A percentile compares a stretch with the other conserved stretches of the same genome.
Evolutionary conservation across 1,140 invertebrate species (phyloP).

Genomic region (Chironomus tepperi): DNA sequence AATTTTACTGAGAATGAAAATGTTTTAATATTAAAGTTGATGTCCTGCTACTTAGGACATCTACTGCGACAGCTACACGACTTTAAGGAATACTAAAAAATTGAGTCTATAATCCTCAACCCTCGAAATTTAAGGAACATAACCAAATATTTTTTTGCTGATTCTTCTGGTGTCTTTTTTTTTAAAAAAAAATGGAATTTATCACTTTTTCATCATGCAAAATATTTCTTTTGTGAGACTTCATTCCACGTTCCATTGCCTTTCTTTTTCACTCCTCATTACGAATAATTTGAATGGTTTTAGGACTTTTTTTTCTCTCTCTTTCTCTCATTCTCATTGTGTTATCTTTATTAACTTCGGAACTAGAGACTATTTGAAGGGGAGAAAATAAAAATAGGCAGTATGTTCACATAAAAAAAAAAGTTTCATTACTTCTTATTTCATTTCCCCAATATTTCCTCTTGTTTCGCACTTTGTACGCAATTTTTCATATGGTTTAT

Average conservation of each 20-base stretch:
- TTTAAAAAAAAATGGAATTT: not conserved
- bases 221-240: not conserved
- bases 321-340: not conserved
- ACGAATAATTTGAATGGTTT: constrained; percentile 9
- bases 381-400: not conserved
- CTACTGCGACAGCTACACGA: too few relatives aligned
- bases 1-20: not conserved
- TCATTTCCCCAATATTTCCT: too few relatives aligned
- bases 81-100: not conserved
- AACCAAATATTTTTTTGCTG: too few relatives aligned
- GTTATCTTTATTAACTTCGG: constrained; percentile 8
- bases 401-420: not conserved
- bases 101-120: not conserved
- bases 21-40: not conserved
- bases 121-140: too few relatives aligned
- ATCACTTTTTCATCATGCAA: not conserved
- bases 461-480: too few relatives aligned
- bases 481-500: too few relatives aligned
- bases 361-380: not conserved
- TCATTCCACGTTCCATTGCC: not conserved
- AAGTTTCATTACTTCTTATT: not conserved
- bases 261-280: constrained; percentile 4
- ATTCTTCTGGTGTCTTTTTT: not conserved
- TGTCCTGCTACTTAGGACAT: constrained; percentile 11
- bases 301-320: not conserved